Percentiles rank a stretch among this genome's conserved stretches.
These are phyloP conservation scores for Hirtodrosophila trivittata DNA, from an alignment of 2,888 invertebrate species.

Conservation along the genomic window DNA sequence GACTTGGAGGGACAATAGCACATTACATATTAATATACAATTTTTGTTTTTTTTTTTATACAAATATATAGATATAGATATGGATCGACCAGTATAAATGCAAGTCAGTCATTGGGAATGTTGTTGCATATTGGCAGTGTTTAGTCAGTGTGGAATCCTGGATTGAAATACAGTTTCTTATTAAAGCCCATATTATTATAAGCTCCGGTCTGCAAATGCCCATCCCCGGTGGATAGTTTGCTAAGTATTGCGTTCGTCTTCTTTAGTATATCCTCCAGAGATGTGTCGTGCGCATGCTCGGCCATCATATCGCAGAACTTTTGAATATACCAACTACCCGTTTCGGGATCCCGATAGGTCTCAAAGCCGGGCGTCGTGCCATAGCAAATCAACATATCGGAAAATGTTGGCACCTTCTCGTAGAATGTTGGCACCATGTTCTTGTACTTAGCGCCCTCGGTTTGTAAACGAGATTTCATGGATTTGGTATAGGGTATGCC, in stretches of 20 bases:
- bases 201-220: conserved; percentile 86
- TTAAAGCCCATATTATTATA: conserved; percentile 88
- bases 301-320: conserved; percentile 88
- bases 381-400: conserved; percentile 88
- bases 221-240: conserved; percentile 76
- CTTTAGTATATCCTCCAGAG: conserved; percentile 88
- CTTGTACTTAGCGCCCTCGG: conserved; percentile 11
- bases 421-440: conserved; percentile 80
- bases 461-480: not conserved
- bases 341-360: conserved; percentile 85
- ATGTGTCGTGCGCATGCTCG: conserved; percentile 86
- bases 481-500: conserved; percentile 28
- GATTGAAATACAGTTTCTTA: conserved; percentile 87
- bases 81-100: conserved; percentile 27
- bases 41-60: not conserved
- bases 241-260: conserved; percentile 86
- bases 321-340: conserved; percentile 90
- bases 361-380: conserved; percentile 86
- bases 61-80: conserved; percentile 2
- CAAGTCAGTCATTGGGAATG: conserved; percentile 38
- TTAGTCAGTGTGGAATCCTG: conserved; percentile 84
- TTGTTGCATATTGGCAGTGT: conserved; percentile 18
- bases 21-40: not conserved
- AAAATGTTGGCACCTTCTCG: conserved; percentile 81
- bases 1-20: conserved; percentile 19